A percentile compares a stretch with the other conserved stretches of the same genome.
These are phyloP conservation scores for Callocephalon fimbriatum DNA, from an alignment of 2,113 vertebrate species.

Conservation along the genomic window DNA sequence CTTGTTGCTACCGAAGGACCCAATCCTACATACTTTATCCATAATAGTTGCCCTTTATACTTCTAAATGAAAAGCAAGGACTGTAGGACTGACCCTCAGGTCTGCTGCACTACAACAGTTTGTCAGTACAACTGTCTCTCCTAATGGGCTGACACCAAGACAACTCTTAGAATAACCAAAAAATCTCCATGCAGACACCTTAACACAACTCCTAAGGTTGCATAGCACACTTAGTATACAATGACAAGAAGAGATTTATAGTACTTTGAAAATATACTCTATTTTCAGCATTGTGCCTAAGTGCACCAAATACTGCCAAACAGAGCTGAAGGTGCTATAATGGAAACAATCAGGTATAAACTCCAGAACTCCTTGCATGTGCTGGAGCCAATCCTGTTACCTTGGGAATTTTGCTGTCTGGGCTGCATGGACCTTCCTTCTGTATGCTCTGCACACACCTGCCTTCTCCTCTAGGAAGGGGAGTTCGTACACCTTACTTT, in stretches of 20 bases:
- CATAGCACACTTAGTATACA: neutral
- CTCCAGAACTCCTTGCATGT: neutral
- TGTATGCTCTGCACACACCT: neutral
- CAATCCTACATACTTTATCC: neutral
- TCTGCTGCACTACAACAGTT: neutral
- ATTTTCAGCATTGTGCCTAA: neutral
- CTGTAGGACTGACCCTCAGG: neutral
- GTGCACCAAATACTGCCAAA: neutral
- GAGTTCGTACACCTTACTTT: neutral
- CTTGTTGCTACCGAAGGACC: neutral
- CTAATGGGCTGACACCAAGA: constrained; percentile 33
- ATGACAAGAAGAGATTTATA: neutral
- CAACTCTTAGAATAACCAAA: neutral
- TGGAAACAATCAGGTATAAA: accelerated
- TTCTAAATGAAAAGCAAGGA: neutral
- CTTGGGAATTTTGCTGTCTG: neutral
- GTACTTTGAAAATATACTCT: neutral
- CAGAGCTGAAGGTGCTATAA: neutral
- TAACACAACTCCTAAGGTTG: neutral
- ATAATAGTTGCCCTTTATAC: neutral
- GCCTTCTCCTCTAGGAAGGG: neutral
- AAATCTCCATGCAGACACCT: neutral
- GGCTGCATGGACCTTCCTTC: neutral
- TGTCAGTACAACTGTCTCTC: neutral
- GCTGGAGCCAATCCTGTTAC: neutral